Base-by-base conservation (phyloP, 2,113 vertebrate species). In the Nansenia antarctica region DNA sequence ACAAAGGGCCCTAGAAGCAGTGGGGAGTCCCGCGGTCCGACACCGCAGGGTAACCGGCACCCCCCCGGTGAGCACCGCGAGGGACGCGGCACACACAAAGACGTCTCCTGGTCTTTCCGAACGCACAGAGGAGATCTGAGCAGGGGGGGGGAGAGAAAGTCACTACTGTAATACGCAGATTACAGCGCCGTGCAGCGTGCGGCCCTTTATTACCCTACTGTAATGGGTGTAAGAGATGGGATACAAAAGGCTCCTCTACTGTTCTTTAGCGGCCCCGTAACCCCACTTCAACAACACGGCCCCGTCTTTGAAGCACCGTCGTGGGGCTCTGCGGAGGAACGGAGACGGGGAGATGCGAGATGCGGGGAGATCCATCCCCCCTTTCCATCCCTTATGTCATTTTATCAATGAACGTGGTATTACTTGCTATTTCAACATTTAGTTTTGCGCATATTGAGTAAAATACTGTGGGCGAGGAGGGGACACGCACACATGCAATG, bases 111-210 rank as follows among this genome's bases (percentile, higher is more conserved):
- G 7, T 35, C 72, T 65, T 65, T 55, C 54, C 52, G 55, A 76
- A 14, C 5, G 7, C 65, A 24, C 14, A 27, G 64, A 9, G 52
- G 54, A 57, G 39, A 24, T 47, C 67, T 59, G 65, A 68, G 71
- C 65, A 32, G 20, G 58, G 20, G 67, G 53, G 47, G 32, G 47
- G 32, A 30, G 1, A 34, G 20, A 35, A 72, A 76, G 70, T 82
- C 78, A 76, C 69, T 67, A 70, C 70, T 65, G 83, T 73, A 60
- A 60, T 34, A 34, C 57, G 4, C 15, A 60, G 57, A 34, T 60
- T 60, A 60, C 29, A 60, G 31, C n/a, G 2, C 5, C 5, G 15
- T 32, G 18, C 57, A 60, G 57, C 29, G 5, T n/a, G 57, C 31
- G n/a, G n/a, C 5, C 29, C 31, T 34, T 20, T 32, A 32, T 73